Percentiles rank a stretch among this genome's conserved stretches.
These are phyloP conservation scores for Platerodrilus igneus DNA, from an alignment of 2,888 invertebrate species.

Conservation along the genomic window DNA sequence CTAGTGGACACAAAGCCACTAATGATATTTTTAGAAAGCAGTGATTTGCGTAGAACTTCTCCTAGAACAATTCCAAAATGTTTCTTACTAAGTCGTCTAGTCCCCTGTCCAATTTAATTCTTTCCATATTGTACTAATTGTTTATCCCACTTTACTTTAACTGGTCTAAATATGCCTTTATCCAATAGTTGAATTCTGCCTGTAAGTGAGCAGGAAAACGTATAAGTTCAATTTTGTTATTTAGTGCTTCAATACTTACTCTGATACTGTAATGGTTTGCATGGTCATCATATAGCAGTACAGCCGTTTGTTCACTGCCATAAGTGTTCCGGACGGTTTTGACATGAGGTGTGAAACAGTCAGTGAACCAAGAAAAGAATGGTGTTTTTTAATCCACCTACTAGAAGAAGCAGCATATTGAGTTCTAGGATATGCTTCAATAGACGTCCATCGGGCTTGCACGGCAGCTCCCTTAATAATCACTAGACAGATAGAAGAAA, in stretches of 20 bases:
- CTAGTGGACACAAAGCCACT: no score
- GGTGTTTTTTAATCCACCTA: no score
- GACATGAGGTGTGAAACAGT: conserved; percentile 6
- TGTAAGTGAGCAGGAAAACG: conserved; percentile 20
- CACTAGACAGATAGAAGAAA: conserved; percentile 27
- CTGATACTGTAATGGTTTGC: not conserved
- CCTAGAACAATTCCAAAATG: no score
- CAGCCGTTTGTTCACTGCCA: not conserved
- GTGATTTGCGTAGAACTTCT: no score
- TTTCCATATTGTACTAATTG: conserved; percentile 23
- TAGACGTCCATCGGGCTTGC: conserved; percentile 20
- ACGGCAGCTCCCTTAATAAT: conserved; percentile 28
- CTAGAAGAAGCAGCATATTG: conserved; percentile 23
- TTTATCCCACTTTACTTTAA: conserved; percentile 22
- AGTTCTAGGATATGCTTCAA: conserved; percentile 22
- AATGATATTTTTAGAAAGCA: no score
- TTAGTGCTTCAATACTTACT: not conserved
- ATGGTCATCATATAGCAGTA: conserved; percentile 2
- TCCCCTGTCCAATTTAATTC: conserved; percentile 17
- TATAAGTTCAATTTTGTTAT: conserved; percentile 1
- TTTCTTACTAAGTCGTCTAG: conserved; percentile 17
- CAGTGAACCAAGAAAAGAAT: conserved; percentile 17
- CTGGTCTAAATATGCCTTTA: conserved; percentile 19
- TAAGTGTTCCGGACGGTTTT: not conserved
- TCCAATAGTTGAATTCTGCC: conserved; percentile 25